Base-by-base conservation (phyloP, 2,113 vertebrate genomes). In the Platichthys flesus region DNA sequence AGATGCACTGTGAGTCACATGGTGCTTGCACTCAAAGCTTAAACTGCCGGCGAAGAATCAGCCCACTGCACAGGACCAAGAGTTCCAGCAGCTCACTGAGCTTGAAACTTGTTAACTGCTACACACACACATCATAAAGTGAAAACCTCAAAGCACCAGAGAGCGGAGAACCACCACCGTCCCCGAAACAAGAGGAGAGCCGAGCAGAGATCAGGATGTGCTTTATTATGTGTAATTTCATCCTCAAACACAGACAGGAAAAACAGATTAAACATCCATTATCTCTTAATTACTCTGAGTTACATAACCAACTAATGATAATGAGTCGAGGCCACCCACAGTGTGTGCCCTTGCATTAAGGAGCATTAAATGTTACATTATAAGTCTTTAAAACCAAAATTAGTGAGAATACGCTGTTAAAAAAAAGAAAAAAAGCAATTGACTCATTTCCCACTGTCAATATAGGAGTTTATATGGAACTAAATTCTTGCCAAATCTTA, bases 211-310 rank as follows among this genome's bases (percentile, higher is more conserved):
- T 60, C 58, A 20, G 18, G 5, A 5, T 59, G 57, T 18, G 26
- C n/a, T 54, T 54, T 54, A 54, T n/a, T 15, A n/a, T 9, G 20
- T 28, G 57, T 3, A 28, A 59, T 18, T 7, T 28, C 57, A 31
- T 18, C 26, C 57, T 28, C 57, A 59, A 28, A 59, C 57, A 9
- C 28, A n/a, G 58, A 28, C 28, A 60, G 31, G 58, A 60, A 9
- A 60, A 47, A 74, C 20, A 84, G 71, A 79, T 60, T 68, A 69
- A 45, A 76, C 66, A 69, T 77, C 77, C 76, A 76, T 89, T 67
- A 69, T 79, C 62, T 80, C 76, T 84, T 85, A 87, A 86, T 81
- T 80, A 81, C 67, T 82, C 35, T 9, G 71, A 28, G 62, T 79
- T 58, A 57, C 28, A 42, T 74, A 62, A 70, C 64, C 56, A 24